phyloP scores from a whole-genome alignment of 2,888 invertebrate species.

The Ectropis crepuscularia region DNA sequence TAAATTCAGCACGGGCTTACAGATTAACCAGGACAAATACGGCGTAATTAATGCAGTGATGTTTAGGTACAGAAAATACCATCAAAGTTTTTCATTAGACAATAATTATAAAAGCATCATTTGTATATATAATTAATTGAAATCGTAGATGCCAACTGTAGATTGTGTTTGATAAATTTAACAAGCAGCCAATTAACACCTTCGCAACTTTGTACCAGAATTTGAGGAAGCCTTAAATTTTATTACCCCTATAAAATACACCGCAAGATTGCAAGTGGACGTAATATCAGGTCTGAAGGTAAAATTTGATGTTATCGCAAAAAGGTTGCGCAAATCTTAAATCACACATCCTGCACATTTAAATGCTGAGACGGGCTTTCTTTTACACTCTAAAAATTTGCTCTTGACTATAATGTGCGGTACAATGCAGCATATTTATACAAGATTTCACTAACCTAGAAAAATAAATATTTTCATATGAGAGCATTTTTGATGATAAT shows the following conservation, averaged over 20 bases:
- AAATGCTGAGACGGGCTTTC: background rate
- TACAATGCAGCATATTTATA: no score
- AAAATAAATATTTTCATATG: no score
- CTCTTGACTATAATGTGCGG: no score
- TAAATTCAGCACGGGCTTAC: no score
- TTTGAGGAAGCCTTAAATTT: slow-evolving; percentile 15
- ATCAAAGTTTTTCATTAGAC: no score
- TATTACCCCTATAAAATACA: slow-evolving; percentile 17
- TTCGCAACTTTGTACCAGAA: slow-evolving; percentile 11
- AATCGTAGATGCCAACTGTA: slow-evolving; percentile 8
- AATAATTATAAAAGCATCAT: no score
- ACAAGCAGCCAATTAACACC: slow-evolving; percentile 23
- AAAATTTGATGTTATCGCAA: background rate
- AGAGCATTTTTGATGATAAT: no score
- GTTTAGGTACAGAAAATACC: no score
- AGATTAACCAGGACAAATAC: no score
- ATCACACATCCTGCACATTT: background rate
- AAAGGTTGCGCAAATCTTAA: background rate
- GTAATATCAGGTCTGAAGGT: background rate
- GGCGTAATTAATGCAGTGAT: no score
- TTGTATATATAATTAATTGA: background rate
- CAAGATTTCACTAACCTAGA: no score
- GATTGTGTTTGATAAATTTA: slow-evolving; percentile 21
- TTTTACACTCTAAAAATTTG: no score
- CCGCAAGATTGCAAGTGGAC: slow-evolving; percentile 1